These are phyloP conservation scores for Drosophila cracens DNA, from an alignment of 2,888 invertebrate genomes.

Conservation along the genomic window DNA sequence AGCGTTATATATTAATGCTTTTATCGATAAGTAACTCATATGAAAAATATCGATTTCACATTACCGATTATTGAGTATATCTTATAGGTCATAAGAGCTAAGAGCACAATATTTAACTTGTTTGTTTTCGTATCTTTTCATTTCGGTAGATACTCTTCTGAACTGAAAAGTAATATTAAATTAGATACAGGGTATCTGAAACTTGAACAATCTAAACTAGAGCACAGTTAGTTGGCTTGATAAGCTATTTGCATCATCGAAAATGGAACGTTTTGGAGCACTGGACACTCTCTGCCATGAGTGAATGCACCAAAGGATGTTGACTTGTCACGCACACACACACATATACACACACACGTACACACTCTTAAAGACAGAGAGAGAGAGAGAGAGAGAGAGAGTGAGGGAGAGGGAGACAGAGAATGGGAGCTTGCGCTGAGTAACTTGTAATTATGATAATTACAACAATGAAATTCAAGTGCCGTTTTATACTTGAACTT, in stretches of 20 bases:
- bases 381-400: background rate
- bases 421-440: background rate
- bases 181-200: background rate
- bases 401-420: background rate
- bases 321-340: constrained; percentile 68
- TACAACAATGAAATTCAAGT: constrained; percentile 48
- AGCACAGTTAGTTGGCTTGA: constrained; percentile 52
- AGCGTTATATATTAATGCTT: background rate
- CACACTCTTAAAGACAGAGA: background rate
- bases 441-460: constrained; percentile 60
- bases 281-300: constrained; percentile 46
- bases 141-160: background rate
- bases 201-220: background rate
- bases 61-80: background rate
- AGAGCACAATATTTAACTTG: too few relatives aligned
- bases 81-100: background rate
- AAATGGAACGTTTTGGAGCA: constrained; percentile 76
- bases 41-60: background rate
- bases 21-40: background rate
- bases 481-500: constrained; percentile 29
- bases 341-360: constrained; percentile 4
- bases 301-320: constrained; percentile 82
- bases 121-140: background rate
- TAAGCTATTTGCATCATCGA: constrained; percentile 75
- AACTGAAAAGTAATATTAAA: background rate